A percentile compares a stretch with the other conserved stretches of the same genome.
Evolutionary conservation across 2,797 vertebrate species (phyloP).

Genomic region (Yasuhikotakia modesta): DNA sequence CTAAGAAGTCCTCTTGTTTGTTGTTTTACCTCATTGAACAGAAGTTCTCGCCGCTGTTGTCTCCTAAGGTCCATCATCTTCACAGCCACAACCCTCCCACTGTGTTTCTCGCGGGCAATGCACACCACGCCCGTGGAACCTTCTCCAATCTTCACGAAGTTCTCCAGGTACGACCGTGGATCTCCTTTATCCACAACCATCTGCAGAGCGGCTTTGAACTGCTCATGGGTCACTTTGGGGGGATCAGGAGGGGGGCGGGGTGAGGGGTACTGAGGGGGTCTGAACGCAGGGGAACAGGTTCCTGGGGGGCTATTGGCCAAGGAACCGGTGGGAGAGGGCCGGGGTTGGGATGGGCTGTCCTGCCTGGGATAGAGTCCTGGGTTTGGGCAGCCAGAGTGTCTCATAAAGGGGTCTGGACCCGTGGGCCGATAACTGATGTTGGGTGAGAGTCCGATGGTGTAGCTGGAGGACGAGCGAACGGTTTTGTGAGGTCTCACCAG

Average conservation of each 20-base stretch:
- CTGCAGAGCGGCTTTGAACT: constrained; percentile 96
- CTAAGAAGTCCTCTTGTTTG: background rate
- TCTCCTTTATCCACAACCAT: constrained; percentile 98
- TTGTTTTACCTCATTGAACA: constrained; percentile 92
- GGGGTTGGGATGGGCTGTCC: constrained; percentile 82
- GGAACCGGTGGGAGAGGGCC: constrained; percentile 90
- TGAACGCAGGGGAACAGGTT: constrained; percentile 89
- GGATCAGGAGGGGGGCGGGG: constrained; percentile 84
- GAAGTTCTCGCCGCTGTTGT: constrained; percentile 95
- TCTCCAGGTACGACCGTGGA: constrained; percentile 90
- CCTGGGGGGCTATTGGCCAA: constrained; percentile 89
- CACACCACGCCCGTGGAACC: constrained; percentile 97
- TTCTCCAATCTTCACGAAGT: constrained; percentile 96
- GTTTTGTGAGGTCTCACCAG: constrained; percentile 75
- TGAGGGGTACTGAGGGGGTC: constrained; percentile 79
- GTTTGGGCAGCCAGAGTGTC: constrained; percentile 83
- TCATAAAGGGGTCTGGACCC: constrained; percentile 76
- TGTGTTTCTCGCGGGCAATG: constrained; percentile 93
- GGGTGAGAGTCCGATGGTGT: constrained; percentile 81
- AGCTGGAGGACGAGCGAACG: constrained; percentile 81
- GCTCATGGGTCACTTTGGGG: constrained; percentile 91
- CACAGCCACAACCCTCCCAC: constrained; percentile 92
- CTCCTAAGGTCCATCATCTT: constrained; percentile 99
- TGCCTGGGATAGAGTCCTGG: constrained; percentile 69
- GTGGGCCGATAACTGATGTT: constrained; percentile 77